Evolutionary conservation across 2,888 invertebrate genomes (phyloP).

Genomic region (Yponomeuta malinellus): DNA sequence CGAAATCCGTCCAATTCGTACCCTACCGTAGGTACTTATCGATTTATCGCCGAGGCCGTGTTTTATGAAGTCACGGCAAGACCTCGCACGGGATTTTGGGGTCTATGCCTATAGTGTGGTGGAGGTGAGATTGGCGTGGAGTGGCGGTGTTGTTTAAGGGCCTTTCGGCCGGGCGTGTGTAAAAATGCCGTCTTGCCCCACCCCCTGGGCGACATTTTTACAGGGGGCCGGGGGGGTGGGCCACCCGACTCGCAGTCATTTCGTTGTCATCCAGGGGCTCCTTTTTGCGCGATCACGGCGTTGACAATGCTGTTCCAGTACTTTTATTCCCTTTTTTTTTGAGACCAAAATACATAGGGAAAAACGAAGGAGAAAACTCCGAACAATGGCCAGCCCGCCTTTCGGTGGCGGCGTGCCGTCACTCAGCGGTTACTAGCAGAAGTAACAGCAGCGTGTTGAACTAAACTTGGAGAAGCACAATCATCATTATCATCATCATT

Average conservation of each 20-base stretch:
- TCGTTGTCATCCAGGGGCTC: conserved; percentile 70
- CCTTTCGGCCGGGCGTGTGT: conserved; percentile 46
- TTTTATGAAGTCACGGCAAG: conserved; percentile 53
- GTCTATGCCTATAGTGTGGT: conserved; percentile 21
- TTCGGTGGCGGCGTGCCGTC: conserved; percentile 70
- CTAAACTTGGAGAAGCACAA: too few species aligned
- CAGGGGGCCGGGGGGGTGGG: conserved; percentile 43
- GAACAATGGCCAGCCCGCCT: conserved; percentile 65
- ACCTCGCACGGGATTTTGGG: conserved; percentile 23
- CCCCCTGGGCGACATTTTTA: conserved; percentile 69
- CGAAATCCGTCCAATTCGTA: conserved; percentile 68
- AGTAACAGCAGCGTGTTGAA: neutral
- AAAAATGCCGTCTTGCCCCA: conserved; percentile 71
- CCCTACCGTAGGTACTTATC: conserved; percentile 68
- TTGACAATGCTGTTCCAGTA: conserved; percentile 69
- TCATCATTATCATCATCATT: too few species aligned
- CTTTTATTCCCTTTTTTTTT: conserved; percentile 62
- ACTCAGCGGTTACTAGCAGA: neutral
- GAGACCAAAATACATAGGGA: conserved; percentile 55
- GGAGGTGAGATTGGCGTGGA: conserved; percentile 2
- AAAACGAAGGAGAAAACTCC: conserved; percentile 61
- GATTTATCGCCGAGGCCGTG: conserved; percentile 62
- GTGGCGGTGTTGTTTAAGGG: neutral
- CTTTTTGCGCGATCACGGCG: conserved; percentile 64
- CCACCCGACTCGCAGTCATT: conserved; percentile 67